Evolutionary conservation across 2,888 invertebrate species (phyloP), one percentile per base, ranked within the genome.

Genomic region (Dasysyrphus tricinctus): DNA sequence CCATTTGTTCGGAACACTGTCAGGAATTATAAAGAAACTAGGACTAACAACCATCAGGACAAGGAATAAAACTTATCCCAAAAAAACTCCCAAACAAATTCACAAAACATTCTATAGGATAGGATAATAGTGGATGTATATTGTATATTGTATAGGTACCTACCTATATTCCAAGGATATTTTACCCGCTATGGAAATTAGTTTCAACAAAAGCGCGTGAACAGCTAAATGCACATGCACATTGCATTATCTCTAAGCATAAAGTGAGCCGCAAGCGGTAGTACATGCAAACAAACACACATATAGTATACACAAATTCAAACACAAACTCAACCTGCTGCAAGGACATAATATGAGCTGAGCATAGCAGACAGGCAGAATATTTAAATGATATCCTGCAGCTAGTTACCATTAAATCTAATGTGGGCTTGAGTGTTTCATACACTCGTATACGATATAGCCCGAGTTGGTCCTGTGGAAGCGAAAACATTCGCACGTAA

Each of bases 341-440:
- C 69, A 51, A 69, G 69, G 76, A 19, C 65, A 29, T 57, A 56
- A 59, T 67, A 67, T 67, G 49, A 67, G 67, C 49, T 16, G 70
- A 65, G 70, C 75, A 82, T 54, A 78, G 63, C 65, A 82, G 86
- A 82, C 67, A 65, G 37, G 34, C 67, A 67, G 49, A 67, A 82
- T 82, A 86, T 82, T 82, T 82, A 82, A 86, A 86, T 82, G 75
- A 82, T 79, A 86, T 86, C 82, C 86, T 75, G 86, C 82, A 82
- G 86, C 86, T 82, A 86, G 82, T 86, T 79, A 67, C 82, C 75
- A 82, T 86, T 82, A 86, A 86, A 79, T 79, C 82, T 82, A 82
- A 86, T 86, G 86, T 61, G 67, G 54, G 70, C 81, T 65, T 57
- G 24, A 78, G 65, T 63, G n/a, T 69, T 47, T 16, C 47, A 65